Evolutionary conservation across 2,888 invertebrate species (phyloP), one percentile per base, ranked within the genome.

Genomic region (Epirrhoe tristata): DNA sequence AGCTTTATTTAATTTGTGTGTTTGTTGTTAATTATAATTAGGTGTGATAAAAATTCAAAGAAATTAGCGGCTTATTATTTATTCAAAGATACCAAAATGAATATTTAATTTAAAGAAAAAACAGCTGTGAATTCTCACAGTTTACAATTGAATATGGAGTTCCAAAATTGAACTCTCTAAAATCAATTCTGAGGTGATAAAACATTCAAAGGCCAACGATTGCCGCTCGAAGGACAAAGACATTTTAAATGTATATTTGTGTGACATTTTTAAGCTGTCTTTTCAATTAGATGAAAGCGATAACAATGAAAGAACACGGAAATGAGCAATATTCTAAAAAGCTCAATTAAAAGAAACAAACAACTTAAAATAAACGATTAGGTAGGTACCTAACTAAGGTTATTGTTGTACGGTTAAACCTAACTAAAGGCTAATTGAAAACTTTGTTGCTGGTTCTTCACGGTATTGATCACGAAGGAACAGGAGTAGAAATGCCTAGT

Each of bases 141-240:
- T 48, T n/a, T 14, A 48, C 5, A 16, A 4, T 14, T 14, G 5
- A 6, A 48, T 14, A 48, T 48, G 6, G 16, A 48, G 14, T 16
- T 16, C 7, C 14, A 48, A 48, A 7, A 5, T 48, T 6, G 48
- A 48, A 48, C 48, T 14, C 34, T 16, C 34, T 56, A 46, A 17
- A 12, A 60, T 60, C 24, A 58, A 17, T 55, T 59, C 52, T 39
- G 48, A 32, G 43, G 39, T 52, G 32, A 69, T 74, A 66, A 70
- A 64, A 74, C n/a, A 74, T 72, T 74, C 64, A 67, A 14, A 50
- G 57, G 52, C 17, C 43, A 39, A 53, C 36, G 5, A 10, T 43
- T 53, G 36, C 52, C 59, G 43, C 0, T 43, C 56, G 60, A 69
- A 72, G 70, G 72, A 58, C 66, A 58, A 60, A 54, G 50, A 51